phyloP scores from a whole-genome alignment of 2,113 vertebrate genomes.

The Morphnarchus princeps region DNA sequence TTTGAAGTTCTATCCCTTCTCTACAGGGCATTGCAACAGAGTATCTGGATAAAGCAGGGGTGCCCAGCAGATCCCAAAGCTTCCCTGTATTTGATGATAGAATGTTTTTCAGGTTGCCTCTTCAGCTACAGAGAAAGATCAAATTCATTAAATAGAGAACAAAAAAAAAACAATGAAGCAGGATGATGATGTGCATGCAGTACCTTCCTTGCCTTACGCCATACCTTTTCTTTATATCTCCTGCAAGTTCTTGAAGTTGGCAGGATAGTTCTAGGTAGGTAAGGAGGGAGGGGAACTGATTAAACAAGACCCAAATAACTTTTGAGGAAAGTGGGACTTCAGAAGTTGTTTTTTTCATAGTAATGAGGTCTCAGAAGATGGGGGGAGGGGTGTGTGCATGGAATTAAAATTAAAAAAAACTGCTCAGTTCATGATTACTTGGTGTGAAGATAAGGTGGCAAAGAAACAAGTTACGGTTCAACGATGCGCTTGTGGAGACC shows the following conservation, averaged over 20 bases:
- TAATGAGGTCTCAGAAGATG: background rate
- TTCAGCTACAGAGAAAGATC: background rate
- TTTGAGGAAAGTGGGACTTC: background rate
- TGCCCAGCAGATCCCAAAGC: background rate
- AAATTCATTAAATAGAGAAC: background rate
- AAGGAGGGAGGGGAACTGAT: background rate
- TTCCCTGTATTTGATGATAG: background rate
- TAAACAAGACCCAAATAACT: background rate
- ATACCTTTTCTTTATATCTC: background rate
- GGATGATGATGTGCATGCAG: rapidly evolving
- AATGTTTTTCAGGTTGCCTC: background rate
- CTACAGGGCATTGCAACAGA: background rate
- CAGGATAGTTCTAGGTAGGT: background rate
- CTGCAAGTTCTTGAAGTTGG: background rate
- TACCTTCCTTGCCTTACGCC: background rate
- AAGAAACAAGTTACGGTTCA: background rate
- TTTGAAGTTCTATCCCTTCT: background rate
- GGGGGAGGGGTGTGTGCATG: background rate
- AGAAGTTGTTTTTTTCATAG: background rate
- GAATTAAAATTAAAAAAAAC: background rate
- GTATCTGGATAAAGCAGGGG: background rate
- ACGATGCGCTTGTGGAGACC: rapidly evolving
- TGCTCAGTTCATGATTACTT: background rate
- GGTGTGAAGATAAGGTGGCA: background rate
- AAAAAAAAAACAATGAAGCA: background rate